A percentile compares a stretch with the other conserved stretches of the same genome.
Conservation (phyloP, 1,140 invertebrate genomes). For the Medauroidea extradentata region DNA sequence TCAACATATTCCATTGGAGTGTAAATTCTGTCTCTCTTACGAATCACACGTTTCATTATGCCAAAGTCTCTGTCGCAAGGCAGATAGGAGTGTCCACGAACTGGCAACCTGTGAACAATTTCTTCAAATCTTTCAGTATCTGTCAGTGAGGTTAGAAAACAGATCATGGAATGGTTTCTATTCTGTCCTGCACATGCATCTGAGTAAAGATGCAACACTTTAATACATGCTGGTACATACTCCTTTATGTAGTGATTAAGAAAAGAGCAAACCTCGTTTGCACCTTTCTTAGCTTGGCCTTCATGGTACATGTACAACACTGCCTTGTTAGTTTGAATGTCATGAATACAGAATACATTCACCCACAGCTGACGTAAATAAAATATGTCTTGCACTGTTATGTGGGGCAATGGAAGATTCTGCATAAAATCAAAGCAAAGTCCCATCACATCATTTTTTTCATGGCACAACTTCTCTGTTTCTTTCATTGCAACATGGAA, state of each 20-base stretch:
- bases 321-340: constrained; percentile 12
- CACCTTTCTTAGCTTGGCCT: constrained; percentile 10
- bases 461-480: neutral
- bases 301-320: constrained; percentile 19
- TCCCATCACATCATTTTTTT: too few species aligned
- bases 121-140: constrained; percentile 16
- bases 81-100: constrained; percentile 25
- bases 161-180: constrained; percentile 4
- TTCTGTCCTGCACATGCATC: constrained; percentile 3
- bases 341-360: constrained; percentile 18
- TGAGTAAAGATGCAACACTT: neutral
- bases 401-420: neutral
- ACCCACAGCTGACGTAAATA: constrained; percentile 21
- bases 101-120: constrained; percentile 20
- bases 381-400: constrained; percentile 7
- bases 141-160: neutral
- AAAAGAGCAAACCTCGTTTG: constrained; percentile 17
- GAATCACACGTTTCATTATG: constrained; percentile 18
- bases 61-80: constrained; percentile 30
- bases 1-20: constrained; percentile 7
- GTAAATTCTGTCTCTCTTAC: neutral
- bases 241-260: constrained; percentile 14
- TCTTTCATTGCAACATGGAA: constrained; percentile 1
- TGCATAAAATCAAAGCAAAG: neutral
- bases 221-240: neutral